phyloP scores from a whole-genome alignment of 2,797 vertebrate genomes.

The Acipenser transmontanus region DNA sequence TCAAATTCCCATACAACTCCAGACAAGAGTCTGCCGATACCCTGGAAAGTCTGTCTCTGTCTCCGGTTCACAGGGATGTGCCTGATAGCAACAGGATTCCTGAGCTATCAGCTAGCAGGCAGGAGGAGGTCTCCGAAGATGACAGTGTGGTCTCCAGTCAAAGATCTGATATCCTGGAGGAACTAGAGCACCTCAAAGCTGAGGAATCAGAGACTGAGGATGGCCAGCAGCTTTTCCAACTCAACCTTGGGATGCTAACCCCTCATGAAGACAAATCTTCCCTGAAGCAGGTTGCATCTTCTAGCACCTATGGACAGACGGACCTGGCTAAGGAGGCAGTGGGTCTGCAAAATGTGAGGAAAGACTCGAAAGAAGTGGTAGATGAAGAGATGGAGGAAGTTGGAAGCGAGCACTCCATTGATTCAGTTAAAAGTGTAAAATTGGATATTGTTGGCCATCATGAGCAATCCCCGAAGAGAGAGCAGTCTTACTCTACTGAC shows the following conservation, averaged over 20 bases:
- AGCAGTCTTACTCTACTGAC: slow-evolving; percentile 47
- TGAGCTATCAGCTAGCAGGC: slow-evolving; percentile 24
- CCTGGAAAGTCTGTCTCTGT: slow-evolving; percentile 36
- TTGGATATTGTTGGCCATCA: slow-evolving; percentile 34
- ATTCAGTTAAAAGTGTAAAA: slow-evolving; percentile 16
- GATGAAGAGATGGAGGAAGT: slow-evolving; percentile 29
- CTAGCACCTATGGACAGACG: slow-evolving; percentile 3
- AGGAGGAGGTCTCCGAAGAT: slow-evolving; percentile 33
- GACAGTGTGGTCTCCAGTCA: slow-evolving; percentile 39
- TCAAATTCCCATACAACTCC: slow-evolving; percentile 44
- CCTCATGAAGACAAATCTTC: no score
- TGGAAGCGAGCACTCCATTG: slow-evolving; percentile 12
- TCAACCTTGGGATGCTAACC: no score
- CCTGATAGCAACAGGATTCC: slow-evolving; percentile 29
- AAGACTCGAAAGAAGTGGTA: slow-evolving; percentile 26
- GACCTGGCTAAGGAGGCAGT: slow-evolving; percentile 15
- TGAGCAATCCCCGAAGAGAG: slow-evolving; percentile 29
- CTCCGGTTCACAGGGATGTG: slow-evolving; percentile 34
- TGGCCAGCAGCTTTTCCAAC: not conserved
- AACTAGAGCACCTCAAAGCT: slow-evolving; percentile 47
- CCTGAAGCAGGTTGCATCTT: no score
- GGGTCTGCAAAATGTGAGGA: slow-evolving; percentile 23
- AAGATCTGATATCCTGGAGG: slow-evolving; percentile 64
- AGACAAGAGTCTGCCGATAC: slow-evolving; percentile 49
- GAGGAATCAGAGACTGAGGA: slow-evolving; percentile 39